phyloP scores from a whole-genome alignment of 2,797 vertebrate genomes.

The Jordanella pulchra region DNA sequence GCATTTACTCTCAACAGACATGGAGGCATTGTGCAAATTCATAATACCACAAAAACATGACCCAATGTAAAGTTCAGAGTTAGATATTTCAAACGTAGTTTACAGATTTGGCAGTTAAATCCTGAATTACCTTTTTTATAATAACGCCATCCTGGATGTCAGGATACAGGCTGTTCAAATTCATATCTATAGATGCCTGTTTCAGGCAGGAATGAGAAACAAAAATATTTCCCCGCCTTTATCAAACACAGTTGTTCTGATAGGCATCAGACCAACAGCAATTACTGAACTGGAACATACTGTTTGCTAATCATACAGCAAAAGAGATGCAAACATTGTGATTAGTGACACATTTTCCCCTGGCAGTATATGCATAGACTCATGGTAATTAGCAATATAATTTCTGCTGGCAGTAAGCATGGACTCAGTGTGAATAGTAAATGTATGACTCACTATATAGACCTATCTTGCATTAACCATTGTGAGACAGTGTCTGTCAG shows the following conservation, averaged over 20 bases:
- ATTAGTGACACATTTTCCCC: constrained; percentile 12
- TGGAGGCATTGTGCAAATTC: neutral
- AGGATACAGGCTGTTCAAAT: neutral
- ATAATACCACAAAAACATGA: constrained; percentile 3
- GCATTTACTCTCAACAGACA: constrained; percentile 5
- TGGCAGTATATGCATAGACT: constrained; percentile 5
- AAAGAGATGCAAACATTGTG: constrained; percentile 22
- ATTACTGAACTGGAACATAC: constrained; percentile 8
- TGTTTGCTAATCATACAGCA: constrained; percentile 12
- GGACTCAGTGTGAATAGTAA: neutral
- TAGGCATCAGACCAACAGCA: neutral
- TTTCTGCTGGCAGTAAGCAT: neutral
- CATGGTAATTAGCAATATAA: constrained; percentile 10
- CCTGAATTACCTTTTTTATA: neutral
- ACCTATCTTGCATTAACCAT: neutral
- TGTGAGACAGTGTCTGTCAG: neutral
- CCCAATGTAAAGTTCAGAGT: constrained; percentile 13
- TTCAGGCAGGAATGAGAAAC: neutral
- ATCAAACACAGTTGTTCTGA: constrained; percentile 1
- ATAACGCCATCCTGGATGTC: neutral
- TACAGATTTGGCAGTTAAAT: neutral
- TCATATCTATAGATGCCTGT: neutral
- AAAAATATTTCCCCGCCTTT: neutral
- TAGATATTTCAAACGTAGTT: constrained; percentile 8
- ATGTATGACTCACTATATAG: neutral